Base-by-base conservation (phyloP, 2,888 invertebrate species). In the Mesopsocus fuscifrons region DNA sequence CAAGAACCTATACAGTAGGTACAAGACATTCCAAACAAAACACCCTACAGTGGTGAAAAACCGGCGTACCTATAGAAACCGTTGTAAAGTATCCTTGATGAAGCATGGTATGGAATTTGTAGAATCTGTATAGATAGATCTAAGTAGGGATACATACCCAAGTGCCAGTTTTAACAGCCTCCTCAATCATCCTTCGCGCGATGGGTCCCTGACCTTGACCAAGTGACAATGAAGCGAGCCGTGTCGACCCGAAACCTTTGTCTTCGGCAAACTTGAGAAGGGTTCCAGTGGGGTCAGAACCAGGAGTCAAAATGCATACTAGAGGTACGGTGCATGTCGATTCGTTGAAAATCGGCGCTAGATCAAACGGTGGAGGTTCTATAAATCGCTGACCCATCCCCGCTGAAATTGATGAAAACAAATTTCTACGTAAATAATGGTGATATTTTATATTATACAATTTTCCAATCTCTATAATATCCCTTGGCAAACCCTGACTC, bases 191-290 rank as follows among this genome's bases (percentile, higher is more conserved):
- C 56, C 73, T 76, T 17, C 84, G 74, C 1, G 92, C 94, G 51
- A 84, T 78, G 1, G 83, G 80, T 2, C 91, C 92, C 64, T 94
- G 94, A 0, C 94, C 92, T 66, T 94, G 92, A 1, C 88, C 88
- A 46, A 94, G 62, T 0, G 92, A 94, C 26, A 94, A 63, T 0
- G 87, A 84, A 55, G 75, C 81, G 48, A 79, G 63, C 47, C 78
- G 72, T 51, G 69, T 78, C 11, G 73, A 69, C 42, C 82, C 82
- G 51, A 82, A 84, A 9, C 84, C 83, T 67, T 69, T 50, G 57
- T 89, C 89, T 49, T 91, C 88, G 17, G 92, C 89, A 61, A 91
- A 92, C 60, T 89, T 87, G 2, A 91, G 67, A 30, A 94, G 60
- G 1, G 84, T 74, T 18, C 83, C 84, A 54, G 87, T 88, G 0